Evolutionary conservation across 2,797 vertebrate species (phyloP).

Genomic region (Hephaestus fuliginosus): DNA sequence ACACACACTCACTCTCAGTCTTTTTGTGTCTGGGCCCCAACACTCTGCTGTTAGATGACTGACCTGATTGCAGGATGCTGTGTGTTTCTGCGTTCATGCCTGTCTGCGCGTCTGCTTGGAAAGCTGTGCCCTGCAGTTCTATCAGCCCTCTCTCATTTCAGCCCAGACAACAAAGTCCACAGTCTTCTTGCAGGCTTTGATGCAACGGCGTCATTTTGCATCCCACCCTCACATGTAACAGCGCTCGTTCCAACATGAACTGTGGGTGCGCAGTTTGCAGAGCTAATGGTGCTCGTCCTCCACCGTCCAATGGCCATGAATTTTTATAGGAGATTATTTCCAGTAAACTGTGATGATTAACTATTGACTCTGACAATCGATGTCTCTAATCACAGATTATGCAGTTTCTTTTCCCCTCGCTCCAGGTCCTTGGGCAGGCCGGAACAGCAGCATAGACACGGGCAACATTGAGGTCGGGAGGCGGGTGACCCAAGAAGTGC

Average conservation of each 20-base stretch:
- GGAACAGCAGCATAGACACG: constrained; percentile 97
- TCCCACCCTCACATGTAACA: constrained; percentile 27
- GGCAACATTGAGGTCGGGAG: constrained; percentile 95
- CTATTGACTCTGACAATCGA: constrained; percentile 63
- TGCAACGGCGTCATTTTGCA: constrained; percentile 48
- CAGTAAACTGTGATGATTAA: constrained; percentile 62
- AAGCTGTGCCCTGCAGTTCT: constrained; percentile 56
- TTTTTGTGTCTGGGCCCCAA: constrained; percentile 59
- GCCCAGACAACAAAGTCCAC: constrained; percentile 53
- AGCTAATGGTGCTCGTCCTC: constrained; percentile 55
- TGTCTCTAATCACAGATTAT: constrained; percentile 71
- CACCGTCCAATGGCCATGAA: constrained; percentile 38
- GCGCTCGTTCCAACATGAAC: constrained; percentile 35
- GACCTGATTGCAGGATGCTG: constrained; percentile 77
- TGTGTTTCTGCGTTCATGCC: constrained; percentile 43
- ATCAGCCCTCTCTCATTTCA: constrained; percentile 50
- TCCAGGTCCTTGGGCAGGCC: constrained; percentile 90
- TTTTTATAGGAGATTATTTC: constrained; percentile 55
- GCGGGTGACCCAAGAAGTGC: constrained; percentile 94
- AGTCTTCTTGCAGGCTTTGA: constrained; percentile 34
- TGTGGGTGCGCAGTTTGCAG: constrained; percentile 36
- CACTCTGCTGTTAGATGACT: constrained; percentile 69
- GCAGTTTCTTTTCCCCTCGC: constrained; percentile 70
- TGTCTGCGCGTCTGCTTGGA: constrained; percentile 35
- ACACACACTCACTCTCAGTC: constrained; percentile 19